A percentile compares a stretch with the other conserved stretches of the same genome.
Conservation (phyloP, 2,113 vertebrate genomes). For the Jacana jacana region DNA sequence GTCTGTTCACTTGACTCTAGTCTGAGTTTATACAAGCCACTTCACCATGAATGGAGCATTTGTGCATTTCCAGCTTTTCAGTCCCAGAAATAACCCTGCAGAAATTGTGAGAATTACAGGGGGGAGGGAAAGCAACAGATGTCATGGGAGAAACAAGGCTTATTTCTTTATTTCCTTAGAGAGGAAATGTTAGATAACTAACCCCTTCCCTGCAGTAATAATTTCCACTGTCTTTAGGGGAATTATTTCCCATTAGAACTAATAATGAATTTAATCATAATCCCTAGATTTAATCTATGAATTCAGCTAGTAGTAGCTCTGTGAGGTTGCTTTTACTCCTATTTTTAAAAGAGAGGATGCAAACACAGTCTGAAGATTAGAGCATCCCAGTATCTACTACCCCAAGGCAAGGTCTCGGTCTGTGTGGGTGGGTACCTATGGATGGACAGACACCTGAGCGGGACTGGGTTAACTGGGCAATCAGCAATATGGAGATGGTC, state of each 20-base stretch:
- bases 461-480: neutral
- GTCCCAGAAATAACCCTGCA: neutral
- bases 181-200: neutral
- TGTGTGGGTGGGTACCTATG: neutral
- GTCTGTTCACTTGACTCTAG: neutral
- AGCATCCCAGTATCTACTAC: neutral
- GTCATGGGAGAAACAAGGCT: neutral
- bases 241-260: slow-evolving; percentile 4
- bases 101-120: neutral
- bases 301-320: neutral
- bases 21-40: neutral
- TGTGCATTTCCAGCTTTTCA: neutral
- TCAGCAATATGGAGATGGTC: neutral
- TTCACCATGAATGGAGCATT: neutral
- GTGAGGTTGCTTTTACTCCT: neutral
- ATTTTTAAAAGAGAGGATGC: neutral
- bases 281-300: neutral
- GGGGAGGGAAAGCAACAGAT: neutral
- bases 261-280: neutral
- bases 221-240: neutral
- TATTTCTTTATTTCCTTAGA: neutral
- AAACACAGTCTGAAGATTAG: neutral
- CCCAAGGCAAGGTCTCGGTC: neutral
- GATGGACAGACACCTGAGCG: accelerated
- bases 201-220: neutral